Conservation (phyloP, 1,140 invertebrate genomes). For the Rhizoglyphus robini region DNA sequence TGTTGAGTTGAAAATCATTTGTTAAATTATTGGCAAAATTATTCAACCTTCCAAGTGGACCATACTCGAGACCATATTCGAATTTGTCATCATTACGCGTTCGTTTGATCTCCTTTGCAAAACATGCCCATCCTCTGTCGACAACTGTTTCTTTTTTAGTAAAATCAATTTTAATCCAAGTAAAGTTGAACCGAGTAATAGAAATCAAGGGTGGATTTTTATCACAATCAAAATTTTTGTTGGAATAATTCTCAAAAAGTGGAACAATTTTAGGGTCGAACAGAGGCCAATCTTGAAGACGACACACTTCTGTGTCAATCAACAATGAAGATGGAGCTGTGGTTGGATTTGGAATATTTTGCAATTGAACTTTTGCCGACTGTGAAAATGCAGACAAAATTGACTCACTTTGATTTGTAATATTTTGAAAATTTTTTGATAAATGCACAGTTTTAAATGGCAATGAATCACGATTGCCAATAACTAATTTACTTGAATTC, state of each 20-base stretch:
- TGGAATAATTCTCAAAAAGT: neutral
- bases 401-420: too few species aligned
- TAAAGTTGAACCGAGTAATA: neutral
- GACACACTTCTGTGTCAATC: neutral
- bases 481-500: too few species aligned
- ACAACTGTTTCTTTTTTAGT: neutral
- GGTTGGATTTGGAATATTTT: too few species aligned
- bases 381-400: too few species aligned
- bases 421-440: too few species aligned
- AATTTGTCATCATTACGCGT: neutral
- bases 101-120: neutral
- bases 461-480: too few species aligned
- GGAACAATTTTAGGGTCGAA: neutral
- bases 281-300: neutral
- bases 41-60: neutral
- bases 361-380: too few species aligned
- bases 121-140: neutral
- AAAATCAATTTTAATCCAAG: neutral
- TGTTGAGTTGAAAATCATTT: neutral
- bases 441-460: too few species aligned
- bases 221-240: neutral
- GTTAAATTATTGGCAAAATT: neutral
- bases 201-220: neutral
- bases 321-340: neutral
- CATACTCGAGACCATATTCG: neutral